These are phyloP conservation scores for Drosophila bifasciata DNA, from an alignment of 1,140 invertebrate species.

Conservation along the genomic window DNA sequence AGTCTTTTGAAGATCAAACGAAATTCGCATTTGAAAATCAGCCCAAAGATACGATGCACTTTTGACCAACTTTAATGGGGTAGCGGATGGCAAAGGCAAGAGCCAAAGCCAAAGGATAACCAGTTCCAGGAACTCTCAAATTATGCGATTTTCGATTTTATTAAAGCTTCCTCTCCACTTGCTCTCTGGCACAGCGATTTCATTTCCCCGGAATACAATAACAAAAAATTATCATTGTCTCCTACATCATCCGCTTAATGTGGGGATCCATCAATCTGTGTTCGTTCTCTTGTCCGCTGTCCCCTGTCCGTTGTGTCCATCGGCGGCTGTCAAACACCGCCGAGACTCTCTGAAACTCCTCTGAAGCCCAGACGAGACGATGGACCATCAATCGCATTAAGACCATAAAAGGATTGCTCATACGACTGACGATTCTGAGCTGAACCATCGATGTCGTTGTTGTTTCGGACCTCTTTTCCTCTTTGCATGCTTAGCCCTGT, in stretches of 20 bases:
- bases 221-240: slow-evolving; percentile 79
- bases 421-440: slow-evolving; percentile 57
- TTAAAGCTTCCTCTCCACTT: slow-evolving; percentile 55
- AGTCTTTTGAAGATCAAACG: slow-evolving; percentile 52
- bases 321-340: slow-evolving; percentile 55
- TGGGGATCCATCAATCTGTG: slow-evolving; percentile 82
- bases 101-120: slow-evolving; percentile 26
- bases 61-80: slow-evolving; percentile 56
- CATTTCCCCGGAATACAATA: slow-evolving; percentile 69
- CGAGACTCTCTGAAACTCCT: slow-evolving; percentile 27
- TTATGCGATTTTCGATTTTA: slow-evolving; percentile 73
- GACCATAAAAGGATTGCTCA: slow-evolving; percentile 83
- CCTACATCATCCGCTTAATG: slow-evolving; percentile 78
- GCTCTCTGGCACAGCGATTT: slow-evolving; percentile 27
- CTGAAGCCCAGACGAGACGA: slow-evolving; percentile 35
- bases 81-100: too few species aligned
- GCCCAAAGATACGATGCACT: slow-evolving; percentile 34
- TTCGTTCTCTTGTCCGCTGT: slow-evolving; percentile 42
- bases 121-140: slow-evolving; percentile 63
- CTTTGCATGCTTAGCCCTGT: slow-evolving; percentile 53
- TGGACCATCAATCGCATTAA: slow-evolving; percentile 83
- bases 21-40: slow-evolving; percentile 39
- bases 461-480: slow-evolving; percentile 42
- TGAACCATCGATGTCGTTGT: slow-evolving; percentile 46
- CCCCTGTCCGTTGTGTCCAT: slow-evolving; percentile 34